Conservation (phyloP, 2,888 invertebrate species). For the Neria commutata region DNA sequence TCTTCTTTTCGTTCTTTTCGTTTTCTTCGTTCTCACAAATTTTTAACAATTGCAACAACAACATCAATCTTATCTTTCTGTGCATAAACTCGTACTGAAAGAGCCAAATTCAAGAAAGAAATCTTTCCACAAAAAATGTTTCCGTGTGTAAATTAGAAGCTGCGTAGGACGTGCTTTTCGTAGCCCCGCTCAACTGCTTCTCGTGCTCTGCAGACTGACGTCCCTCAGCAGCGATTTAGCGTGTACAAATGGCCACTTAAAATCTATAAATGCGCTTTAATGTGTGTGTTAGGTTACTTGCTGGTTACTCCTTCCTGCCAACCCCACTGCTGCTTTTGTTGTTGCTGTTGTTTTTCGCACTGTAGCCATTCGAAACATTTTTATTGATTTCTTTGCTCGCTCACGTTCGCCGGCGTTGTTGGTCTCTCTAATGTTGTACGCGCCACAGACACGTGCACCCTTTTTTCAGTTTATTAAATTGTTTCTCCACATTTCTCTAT, state of each 20-base stretch:
- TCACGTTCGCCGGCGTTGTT: neutral
- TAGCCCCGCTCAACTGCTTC: no score
- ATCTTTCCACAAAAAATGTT: no score
- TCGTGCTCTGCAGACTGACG: no score
- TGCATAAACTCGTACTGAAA: no score
- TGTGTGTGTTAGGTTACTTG: neutral
- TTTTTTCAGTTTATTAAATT: slow-evolving; percentile 53
- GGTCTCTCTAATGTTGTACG: neutral
- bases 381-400: slow-evolving; percentile 2
- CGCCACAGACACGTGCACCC: slow-evolving; percentile 44
- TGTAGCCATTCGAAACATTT: neutral
- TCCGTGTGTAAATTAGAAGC: no score
- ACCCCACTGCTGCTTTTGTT: neutral
- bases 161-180: no score
- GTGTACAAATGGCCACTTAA: neutral
- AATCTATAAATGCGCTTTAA: neutral
- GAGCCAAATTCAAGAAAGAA: no score
- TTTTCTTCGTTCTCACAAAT: no score
- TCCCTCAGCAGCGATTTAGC: neutral
- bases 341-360: neutral
- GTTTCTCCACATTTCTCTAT: slow-evolving; percentile 33
- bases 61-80: no score
- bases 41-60: no score
- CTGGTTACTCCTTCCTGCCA: neutral
- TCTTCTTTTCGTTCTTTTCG: no score